phyloP scores from a whole-genome alignment of 2,797 vertebrate species.

The Channallabes apus region DNA sequence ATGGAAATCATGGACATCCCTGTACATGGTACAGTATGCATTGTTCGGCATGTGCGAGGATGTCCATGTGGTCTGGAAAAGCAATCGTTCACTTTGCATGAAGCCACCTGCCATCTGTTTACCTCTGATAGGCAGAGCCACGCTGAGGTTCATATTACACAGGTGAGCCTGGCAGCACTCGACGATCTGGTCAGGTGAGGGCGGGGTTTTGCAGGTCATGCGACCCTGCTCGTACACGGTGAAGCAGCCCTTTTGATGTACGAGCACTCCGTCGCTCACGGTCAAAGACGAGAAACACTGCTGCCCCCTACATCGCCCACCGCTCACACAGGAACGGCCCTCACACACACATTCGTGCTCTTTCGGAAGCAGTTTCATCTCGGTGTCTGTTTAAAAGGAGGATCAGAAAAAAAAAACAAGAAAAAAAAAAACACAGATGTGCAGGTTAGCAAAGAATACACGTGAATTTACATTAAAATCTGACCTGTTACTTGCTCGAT shows the following conservation, averaged over 20 bases:
- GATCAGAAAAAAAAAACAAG: too few species aligned
- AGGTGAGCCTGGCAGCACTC: constrained; percentile 93
- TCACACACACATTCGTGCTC: constrained; percentile 91
- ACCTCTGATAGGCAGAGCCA: constrained; percentile 75
- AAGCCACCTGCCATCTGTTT: constrained; percentile 14
- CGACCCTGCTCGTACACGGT: constrained; percentile 90
- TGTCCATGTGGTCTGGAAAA: not conserved
- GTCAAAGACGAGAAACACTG: constrained; percentile 92
- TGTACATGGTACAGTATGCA: not conserved
- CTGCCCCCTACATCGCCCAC: constrained; percentile 87
- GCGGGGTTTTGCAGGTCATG: constrained; percentile 93
- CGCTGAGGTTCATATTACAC: constrained; percentile 93
- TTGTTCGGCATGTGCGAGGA: not conserved
- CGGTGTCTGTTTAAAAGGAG: constrained; percentile 18
- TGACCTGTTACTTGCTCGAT: not conserved
- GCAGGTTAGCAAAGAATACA: not conserved
- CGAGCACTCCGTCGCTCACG: constrained; percentile 77
- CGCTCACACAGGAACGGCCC: constrained; percentile 83
- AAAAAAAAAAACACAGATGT: not conserved
- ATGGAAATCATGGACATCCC: not conserved
- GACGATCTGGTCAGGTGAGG: constrained; percentile 90
- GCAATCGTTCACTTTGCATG: not conserved
- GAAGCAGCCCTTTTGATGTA: constrained; percentile 96
- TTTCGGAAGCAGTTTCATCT: constrained; percentile 67
- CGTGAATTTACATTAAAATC: not conserved